phyloP scores from a whole-genome alignment of 2,113 vertebrate genomes.

The Caranx ignobilis region DNA sequence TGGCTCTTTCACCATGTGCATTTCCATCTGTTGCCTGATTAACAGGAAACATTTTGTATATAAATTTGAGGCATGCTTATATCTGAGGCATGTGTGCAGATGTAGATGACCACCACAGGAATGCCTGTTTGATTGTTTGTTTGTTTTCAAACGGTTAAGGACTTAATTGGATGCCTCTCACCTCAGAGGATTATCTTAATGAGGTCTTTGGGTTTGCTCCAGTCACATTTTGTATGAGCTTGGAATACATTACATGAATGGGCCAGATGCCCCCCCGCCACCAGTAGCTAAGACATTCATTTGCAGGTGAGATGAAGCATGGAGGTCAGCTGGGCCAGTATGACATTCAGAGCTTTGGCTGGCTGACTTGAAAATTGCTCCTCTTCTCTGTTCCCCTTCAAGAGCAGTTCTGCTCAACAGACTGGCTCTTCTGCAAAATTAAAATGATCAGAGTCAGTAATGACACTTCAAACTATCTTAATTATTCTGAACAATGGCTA shows the following conservation, averaged over 20 bases:
- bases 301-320: constrained; percentile 56
- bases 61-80: not conserved
- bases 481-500: constrained; percentile 66
- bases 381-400: constrained; percentile 25
- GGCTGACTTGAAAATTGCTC: constrained; percentile 51
- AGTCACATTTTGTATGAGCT: constrained; percentile 17
- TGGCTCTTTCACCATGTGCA: constrained; percentile 7
- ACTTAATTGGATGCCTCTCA: constrained; percentile 35
- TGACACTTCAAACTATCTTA: constrained; percentile 61
- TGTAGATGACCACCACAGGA: constrained; percentile 2
- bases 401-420: constrained; percentile 31
- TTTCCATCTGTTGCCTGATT: constrained; percentile 50
- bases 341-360: constrained; percentile 55
- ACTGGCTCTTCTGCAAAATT: constrained; percentile 50
- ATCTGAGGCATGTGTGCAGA: no score
- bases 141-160: constrained; percentile 17
- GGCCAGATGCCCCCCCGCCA: not conserved
- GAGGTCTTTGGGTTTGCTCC: constrained; percentile 13
- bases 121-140: not conserved
- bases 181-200: constrained; percentile 33
- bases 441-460: constrained; percentile 57
- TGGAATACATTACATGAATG: constrained; percentile 13
- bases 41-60: constrained; percentile 30
- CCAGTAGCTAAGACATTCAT: constrained; percentile 37
- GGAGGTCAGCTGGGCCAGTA: constrained; percentile 47